A percentile compares a stretch with the other conserved stretches of the same genome.
These are phyloP conservation scores for Chaetops frenatus DNA, from an alignment of 2,113 vertebrate genomes.

Conservation along the genomic window DNA sequence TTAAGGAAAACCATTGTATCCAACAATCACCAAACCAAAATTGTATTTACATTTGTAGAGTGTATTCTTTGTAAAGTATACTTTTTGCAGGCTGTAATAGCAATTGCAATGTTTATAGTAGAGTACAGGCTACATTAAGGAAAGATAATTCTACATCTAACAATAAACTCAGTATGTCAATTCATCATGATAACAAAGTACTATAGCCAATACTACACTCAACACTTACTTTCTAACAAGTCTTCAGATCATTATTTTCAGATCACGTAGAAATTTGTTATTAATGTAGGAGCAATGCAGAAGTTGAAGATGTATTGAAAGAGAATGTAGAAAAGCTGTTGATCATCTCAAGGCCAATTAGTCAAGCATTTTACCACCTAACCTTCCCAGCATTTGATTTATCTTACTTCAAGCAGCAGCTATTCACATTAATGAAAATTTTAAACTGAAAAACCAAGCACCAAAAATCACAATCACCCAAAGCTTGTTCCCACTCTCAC, in stretches of 20 bases:
- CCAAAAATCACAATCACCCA: background rate
- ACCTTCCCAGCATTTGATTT: background rate
- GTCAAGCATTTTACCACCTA: background rate
- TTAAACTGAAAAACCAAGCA: background rate
- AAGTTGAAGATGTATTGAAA: background rate
- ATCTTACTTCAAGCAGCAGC: background rate
- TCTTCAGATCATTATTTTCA: background rate
- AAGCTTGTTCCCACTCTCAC: background rate
- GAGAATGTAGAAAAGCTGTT: background rate
- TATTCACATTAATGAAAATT: background rate
- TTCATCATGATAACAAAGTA: background rate
- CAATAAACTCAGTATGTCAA: background rate
- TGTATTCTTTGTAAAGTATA: conserved; percentile 65
- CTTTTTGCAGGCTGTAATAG: conserved; percentile 49
- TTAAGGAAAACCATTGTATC: conserved; percentile 79
- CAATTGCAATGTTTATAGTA: conserved; percentile 45
- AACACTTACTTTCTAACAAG: background rate
- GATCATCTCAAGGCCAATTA: background rate
- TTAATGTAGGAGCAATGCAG: background rate
- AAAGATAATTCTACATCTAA: conserved; percentile 51
- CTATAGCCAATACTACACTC: background rate
- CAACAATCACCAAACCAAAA: conserved; percentile 66
- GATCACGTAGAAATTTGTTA: background rate
- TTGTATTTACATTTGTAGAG: conserved; percentile 74
- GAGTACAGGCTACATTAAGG: conserved; percentile 29